Evolutionary conservation across 2,888 invertebrate species (phyloP), one percentile per base, ranked within the genome.

Genomic region (Hydrotaea cyrtoneurina): DNA sequence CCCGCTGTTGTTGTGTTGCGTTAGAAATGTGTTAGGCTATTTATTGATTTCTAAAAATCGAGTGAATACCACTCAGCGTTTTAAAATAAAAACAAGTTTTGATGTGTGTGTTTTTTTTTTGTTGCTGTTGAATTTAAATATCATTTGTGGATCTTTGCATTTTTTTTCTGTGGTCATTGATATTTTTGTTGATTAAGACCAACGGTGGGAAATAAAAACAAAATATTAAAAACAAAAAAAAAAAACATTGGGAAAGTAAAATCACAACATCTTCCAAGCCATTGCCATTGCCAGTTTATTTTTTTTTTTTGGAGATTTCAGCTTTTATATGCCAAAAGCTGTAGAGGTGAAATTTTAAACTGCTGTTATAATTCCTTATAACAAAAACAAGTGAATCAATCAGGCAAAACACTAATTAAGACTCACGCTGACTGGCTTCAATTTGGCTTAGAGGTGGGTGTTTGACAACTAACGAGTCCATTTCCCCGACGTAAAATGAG

Each of bases 171-270:
- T 43, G 43, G 66, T 21, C 19, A 36, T 10, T 17, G 43, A 10
- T 39, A 26, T 26, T 23, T 13, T 21, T 26, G 26, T 23, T 73
- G 72, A 64, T 73, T 72, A 78, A 73, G 36, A 72, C 36, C 72
- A 73, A 78, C 23, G 62, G 78, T 78, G 78, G 31, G 78, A 78
- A 78, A 21, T 36, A 59, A 21, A 31, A n/a, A n/a, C n/a, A n/a
- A n/a, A n/a, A n/a, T n/a, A n/a, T n/a, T n/a, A n/a, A n/a, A n/a
- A n/a, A n/a, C n/a, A n/a, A n/a, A n/a, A n/a, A 31, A 59, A 71
- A 77, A 21, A 21, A 57, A 57, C 11, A 57, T 57, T 66, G 39
- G 19, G 39, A 66, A 66, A 66, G 66, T 43, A 0, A 17, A 31
- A 31, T 7, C 31, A 31, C 31, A 31, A 4, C 31, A 4, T 31